phyloP scores from a whole-genome alignment of 2,888 invertebrate species.

The Lycocerus yunnanus region DNA sequence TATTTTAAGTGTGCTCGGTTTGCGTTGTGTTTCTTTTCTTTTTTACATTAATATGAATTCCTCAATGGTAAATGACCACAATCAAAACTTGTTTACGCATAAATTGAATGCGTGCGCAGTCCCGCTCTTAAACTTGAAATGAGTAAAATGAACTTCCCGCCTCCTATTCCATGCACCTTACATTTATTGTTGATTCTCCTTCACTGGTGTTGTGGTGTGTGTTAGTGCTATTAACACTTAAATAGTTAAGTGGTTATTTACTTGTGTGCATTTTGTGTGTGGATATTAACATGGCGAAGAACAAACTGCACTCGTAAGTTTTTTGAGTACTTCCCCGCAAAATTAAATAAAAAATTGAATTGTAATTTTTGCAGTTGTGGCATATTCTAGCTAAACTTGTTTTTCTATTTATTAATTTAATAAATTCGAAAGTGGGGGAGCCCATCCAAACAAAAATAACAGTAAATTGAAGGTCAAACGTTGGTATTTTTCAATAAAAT shows the following conservation, averaged over 20 bases:
- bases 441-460: neutral
- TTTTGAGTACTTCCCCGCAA: neutral
- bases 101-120: constrained; percentile 26
- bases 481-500: neutral
- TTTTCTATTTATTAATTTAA: neutral
- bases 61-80: neutral
- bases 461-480: neutral
- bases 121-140: constrained; percentile 23
- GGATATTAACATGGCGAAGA: constrained; percentile 37
- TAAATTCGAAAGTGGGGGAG: constrained; percentile 3
- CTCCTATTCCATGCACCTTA: constrained; percentile 24
- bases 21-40: neutral
- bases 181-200: constrained; percentile 22
- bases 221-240: constrained; percentile 10
- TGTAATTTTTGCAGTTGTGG: neutral
- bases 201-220: constrained; percentile 27
- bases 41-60: neutral
- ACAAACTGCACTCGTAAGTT: constrained; percentile 43
- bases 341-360: neutral
- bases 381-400: neutral
- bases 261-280: constrained; percentile 17
- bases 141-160: constrained; percentile 25
- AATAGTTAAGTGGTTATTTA: constrained; percentile 1
- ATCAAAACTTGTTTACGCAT: constrained; percentile 11
- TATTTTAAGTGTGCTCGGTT: neutral